Evolutionary conservation across 2,113 vertebrate species (phyloP).

Genomic region (Halichoerus grypus): DNA sequence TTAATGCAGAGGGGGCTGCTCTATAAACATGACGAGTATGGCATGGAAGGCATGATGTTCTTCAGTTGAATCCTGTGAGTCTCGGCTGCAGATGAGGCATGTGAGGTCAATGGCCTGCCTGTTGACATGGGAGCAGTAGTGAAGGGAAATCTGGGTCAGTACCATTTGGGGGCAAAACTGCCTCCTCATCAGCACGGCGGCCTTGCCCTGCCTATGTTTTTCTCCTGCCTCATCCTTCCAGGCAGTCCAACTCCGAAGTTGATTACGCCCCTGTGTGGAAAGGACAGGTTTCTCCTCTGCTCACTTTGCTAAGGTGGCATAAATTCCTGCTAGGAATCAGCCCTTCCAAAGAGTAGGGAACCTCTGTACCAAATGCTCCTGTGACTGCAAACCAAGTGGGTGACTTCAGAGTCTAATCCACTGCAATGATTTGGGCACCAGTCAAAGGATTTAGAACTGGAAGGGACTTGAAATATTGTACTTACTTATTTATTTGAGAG

Average conservation of each 20-base stretch:
- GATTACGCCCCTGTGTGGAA: not conserved
- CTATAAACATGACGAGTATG: not conserved
- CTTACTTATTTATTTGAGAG: not conserved
- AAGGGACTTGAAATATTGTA: not conserved
- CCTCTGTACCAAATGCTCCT: not conserved
- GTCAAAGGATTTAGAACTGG: slow-evolving; percentile 29
- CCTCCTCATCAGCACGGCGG: rapidly evolving
- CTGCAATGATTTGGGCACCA: not conserved
- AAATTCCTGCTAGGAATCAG: not conserved
- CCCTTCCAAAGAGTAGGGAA: not conserved
- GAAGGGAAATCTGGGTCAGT: not conserved
- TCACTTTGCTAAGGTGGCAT: not conserved
- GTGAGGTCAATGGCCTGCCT: not conserved
- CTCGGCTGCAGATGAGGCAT: not conserved
- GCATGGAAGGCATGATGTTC: not conserved
- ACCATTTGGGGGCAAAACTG: not conserved
- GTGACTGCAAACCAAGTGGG: rapidly evolving
- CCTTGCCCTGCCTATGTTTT: not conserved
- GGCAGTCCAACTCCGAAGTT: not conserved
- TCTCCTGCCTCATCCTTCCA: not conserved
- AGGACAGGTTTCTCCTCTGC: not conserved
- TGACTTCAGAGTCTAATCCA: not conserved
- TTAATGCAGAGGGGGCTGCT: not conserved
- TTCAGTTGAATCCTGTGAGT: not conserved
- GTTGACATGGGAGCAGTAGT: not conserved